Percentiles rank a stretch among this genome's conserved stretches.
phyloP scores from a whole-genome alignment of 2,113 vertebrate genomes.

The Rutilus rutilus region DNA sequence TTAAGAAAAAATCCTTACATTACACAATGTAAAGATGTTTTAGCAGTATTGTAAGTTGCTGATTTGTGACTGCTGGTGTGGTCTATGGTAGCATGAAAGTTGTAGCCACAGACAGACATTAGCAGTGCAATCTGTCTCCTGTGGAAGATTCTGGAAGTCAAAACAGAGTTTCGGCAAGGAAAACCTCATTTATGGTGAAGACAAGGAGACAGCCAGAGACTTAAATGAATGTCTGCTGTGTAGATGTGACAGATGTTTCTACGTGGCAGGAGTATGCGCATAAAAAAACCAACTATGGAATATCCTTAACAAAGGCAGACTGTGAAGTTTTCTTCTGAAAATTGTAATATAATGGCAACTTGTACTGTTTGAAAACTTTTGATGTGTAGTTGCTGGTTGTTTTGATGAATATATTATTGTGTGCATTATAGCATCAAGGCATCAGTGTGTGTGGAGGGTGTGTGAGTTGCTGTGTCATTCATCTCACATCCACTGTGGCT shows the following conservation, averaged over 20 bases:
- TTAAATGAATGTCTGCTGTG: conserved; percentile 55
- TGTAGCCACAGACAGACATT: conserved; percentile 46
- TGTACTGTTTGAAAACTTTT: neutral
- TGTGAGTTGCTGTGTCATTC: no score
- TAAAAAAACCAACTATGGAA: neutral
- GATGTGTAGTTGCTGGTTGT: no score
- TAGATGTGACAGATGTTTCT: conserved; percentile 49
- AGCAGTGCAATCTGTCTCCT: conserved; percentile 53
- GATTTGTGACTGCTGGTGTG: conserved; percentile 19
- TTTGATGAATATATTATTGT: no score
- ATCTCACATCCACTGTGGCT: no score
- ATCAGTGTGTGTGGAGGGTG: no score
- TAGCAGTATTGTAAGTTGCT: neutral
- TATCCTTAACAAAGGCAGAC: neutral
- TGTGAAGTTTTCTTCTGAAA: neutral
- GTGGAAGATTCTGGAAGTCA: conserved; percentile 50
- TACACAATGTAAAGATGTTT: conserved; percentile 38
- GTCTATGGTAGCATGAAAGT: conserved; percentile 44
- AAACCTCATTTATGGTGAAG: conserved; percentile 54
- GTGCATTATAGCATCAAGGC: no score
- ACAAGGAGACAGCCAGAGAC: conserved; percentile 50
- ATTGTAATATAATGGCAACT: neutral
- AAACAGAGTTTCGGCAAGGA: conserved; percentile 50
- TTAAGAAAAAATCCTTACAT: neutral
- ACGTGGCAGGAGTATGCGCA: conserved; percentile 50